phyloP scores from a whole-genome alignment of 2,113 vertebrate genomes.

The Aspiorhynchus laticeps region DNA sequence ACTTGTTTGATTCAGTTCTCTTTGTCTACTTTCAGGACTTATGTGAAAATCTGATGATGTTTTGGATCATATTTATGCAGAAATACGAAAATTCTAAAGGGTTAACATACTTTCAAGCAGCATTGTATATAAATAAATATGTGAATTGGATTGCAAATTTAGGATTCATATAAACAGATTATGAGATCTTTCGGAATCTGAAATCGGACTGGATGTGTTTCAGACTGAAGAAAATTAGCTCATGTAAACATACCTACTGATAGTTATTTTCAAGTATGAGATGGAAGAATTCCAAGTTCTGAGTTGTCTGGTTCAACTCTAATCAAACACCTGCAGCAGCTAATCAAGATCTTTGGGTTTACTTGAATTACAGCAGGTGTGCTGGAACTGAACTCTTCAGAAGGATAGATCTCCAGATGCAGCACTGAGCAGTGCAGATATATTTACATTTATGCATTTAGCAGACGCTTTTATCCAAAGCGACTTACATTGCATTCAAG shows the following conservation, averaged over 20 bases:
- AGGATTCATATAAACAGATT: background rate
- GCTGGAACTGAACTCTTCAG: background rate
- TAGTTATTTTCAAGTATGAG: too few species aligned
- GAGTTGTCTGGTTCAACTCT: background rate
- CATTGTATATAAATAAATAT: background rate
- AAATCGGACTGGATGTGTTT: background rate
- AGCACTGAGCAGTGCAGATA: background rate
- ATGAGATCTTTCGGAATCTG: background rate
- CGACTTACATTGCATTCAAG: too few species aligned
- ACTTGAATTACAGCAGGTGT: slow-evolving; percentile 5
- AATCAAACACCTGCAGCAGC: slow-evolving; percentile 5
- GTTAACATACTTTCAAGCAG: too few species aligned
- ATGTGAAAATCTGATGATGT: too few species aligned
- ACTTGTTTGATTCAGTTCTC: too few species aligned
- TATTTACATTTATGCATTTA: too few species aligned
- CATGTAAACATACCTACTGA: background rate
- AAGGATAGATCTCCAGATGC: background rate
- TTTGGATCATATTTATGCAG: too few species aligned
- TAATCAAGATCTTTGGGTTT: slow-evolving; percentile 5
- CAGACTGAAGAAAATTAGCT: background rate
- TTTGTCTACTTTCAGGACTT: too few species aligned
- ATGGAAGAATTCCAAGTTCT: too few species aligned
- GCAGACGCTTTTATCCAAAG: too few species aligned
- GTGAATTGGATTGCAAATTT: background rate
- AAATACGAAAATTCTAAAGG: too few species aligned